phyloP scores from a whole-genome alignment of 2,113 vertebrate genomes.

The Eonycteris spelaea region DNA sequence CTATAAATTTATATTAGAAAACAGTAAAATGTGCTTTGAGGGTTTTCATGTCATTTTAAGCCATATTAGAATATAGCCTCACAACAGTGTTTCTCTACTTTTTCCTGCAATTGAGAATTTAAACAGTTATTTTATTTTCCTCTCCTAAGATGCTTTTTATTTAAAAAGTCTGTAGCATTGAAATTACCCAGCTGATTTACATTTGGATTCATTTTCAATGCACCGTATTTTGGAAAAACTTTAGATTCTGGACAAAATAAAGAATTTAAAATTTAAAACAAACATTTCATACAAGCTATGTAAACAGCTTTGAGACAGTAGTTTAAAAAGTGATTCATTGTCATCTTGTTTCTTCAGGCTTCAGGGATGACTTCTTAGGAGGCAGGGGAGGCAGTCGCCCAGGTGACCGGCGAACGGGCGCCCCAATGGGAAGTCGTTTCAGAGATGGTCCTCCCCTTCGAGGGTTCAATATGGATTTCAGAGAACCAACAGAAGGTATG shows the following conservation, averaged over 20 bases:
- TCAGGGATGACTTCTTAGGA: conserved; percentile 92
- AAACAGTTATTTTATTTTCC: not conserved
- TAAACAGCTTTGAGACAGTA: not conserved
- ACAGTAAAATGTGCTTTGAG: not conserved
- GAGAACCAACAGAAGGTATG: conserved; percentile 97
- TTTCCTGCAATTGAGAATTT: not conserved
- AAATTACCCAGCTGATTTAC: not conserved
- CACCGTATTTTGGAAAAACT: not conserved
- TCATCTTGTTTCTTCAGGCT: conserved; percentile 83
- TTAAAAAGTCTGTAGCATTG: not conserved
- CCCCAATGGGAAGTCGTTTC: conserved; percentile 86
- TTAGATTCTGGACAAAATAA: not conserved
- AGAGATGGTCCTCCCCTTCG: conserved; percentile 93
- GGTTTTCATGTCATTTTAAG: not conserved
- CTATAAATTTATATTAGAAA: not conserved
- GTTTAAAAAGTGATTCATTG: not conserved
- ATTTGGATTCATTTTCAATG: not conserved
- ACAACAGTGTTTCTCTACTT: not conserved
- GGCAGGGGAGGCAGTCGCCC: conserved; percentile 91
- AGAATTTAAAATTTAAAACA: not conserved
- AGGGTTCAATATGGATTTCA: conserved; percentile 91
- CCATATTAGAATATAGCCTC: not conserved
- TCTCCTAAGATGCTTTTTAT: not conserved
- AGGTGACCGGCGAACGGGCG: conserved; percentile 89
- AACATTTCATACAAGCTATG: not conserved